A percentile compares a stretch with the other conserved stretches of the same genome.
Evolutionary conservation across 2,797 vertebrate species (phyloP).

Genomic region (Sphenopsis melanotis): DNA sequence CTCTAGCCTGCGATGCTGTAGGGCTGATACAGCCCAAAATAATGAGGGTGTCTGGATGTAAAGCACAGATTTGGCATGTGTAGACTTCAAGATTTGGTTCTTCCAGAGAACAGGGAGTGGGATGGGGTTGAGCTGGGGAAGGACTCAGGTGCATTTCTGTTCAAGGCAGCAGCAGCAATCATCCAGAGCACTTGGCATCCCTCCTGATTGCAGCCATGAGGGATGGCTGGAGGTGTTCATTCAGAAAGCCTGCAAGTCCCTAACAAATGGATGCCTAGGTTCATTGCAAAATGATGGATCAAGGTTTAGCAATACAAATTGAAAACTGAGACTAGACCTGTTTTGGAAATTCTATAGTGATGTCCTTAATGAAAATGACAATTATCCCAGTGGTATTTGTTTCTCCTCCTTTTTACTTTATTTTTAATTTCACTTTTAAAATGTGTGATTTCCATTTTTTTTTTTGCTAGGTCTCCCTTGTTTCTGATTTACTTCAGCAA

Average conservation of each 20-base stretch:
- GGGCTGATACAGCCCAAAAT: not conserved
- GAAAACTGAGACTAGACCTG: not conserved
- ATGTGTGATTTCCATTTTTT: not conserved
- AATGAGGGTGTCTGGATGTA: not conserved
- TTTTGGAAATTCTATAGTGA: not conserved
- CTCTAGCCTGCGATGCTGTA: accelerated
- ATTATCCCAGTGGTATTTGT: not conserved
- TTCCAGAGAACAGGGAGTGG: not conserved
- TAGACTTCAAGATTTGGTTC: not conserved
- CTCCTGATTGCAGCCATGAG: not conserved
- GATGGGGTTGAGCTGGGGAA: not conserved
- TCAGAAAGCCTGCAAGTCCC: not conserved
- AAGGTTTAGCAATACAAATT: not conserved
- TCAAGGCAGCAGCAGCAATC: not conserved
- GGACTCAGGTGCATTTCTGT: not conserved
- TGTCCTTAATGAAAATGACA: conserved; percentile 12
- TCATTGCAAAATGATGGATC: not conserved
- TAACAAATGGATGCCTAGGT: not conserved
- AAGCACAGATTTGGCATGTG: accelerated
- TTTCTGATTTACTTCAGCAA: conserved; percentile 39
- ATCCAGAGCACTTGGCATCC: not conserved
- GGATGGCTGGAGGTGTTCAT: not conserved
- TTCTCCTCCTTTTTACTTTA: not conserved
- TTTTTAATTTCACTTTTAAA: not conserved
- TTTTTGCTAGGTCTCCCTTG: conserved; percentile 23